Conservation (phyloP, 1,140 invertebrate genomes). For the Octopus sinensis region DNA sequence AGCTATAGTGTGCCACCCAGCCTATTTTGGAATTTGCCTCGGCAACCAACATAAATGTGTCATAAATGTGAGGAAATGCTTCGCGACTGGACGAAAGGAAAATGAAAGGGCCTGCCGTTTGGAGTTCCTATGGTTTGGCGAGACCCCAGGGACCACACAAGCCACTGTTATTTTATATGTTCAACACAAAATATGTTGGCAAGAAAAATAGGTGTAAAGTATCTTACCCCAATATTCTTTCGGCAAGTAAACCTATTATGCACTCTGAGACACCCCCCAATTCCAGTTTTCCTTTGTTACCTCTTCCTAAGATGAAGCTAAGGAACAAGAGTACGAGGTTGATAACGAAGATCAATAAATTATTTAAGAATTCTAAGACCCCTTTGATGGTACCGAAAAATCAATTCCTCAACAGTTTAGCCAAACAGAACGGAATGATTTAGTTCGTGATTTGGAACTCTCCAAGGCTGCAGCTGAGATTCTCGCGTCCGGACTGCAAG, state of each 20-base stretch:
- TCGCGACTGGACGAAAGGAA: slow-evolving; percentile 7
- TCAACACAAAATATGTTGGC: background rate
- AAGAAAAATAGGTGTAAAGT: slow-evolving; percentile 5
- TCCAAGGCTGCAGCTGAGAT: background rate
- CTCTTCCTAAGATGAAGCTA: background rate
- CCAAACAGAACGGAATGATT: slow-evolving; percentile 1
- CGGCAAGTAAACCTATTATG: slow-evolving; percentile 4
- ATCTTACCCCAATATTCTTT: slow-evolving; percentile 1
- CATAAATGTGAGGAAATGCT: background rate
- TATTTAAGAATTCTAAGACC: background rate
- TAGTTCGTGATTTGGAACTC: slow-evolving; percentile 4
- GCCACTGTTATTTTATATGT: background rate
- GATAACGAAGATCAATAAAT: slow-evolving; percentile 1
- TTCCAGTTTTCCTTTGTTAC: background rate
- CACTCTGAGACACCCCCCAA: slow-evolving; percentile 3
- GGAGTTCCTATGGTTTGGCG: slow-evolving; percentile 3
- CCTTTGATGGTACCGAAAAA: background rate
- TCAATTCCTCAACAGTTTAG: slow-evolving; percentile 7
- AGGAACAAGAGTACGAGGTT: background rate
- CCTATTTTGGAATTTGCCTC: slow-evolving; percentile 4
- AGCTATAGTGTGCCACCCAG: background rate
- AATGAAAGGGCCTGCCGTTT: slow-evolving; percentile 3
- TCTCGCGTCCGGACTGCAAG: background rate
- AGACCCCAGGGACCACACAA: slow-evolving; percentile 3
- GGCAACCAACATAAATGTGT: slow-evolving; percentile 1